Conservation (phyloP, 2,113 vertebrate species). For the Podarcis raffonei region DNA sequence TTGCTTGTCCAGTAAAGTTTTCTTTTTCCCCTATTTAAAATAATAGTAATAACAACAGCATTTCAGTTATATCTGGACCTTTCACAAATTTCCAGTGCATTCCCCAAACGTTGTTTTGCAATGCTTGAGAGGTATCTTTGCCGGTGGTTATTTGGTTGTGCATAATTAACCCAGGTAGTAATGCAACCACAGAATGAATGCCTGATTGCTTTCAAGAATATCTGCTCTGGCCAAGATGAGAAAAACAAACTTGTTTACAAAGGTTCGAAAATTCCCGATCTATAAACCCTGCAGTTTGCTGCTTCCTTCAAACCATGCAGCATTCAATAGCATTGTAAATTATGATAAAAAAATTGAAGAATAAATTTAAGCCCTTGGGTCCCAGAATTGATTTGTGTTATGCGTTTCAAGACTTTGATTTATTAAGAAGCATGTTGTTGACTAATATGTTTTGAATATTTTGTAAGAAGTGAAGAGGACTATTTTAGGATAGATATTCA, state of each 20-base stretch:
- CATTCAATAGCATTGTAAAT: slow-evolving; percentile 27
- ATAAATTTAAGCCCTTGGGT: slow-evolving; percentile 6
- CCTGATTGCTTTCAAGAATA: slow-evolving; percentile 24
- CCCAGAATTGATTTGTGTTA: slow-evolving; percentile 22
- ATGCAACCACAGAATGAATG: background rate
- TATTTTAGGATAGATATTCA: background rate
- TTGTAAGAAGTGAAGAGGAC: background rate
- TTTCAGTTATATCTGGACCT: background rate
- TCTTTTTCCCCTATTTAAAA: background rate
- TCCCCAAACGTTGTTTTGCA: background rate
- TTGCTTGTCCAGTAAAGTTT: slow-evolving; percentile 17
- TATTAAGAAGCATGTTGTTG: slow-evolving; percentile 1
- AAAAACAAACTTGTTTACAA: slow-evolving; percentile 35
- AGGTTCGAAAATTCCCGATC: slow-evolving; percentile 11
- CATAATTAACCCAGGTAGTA: slow-evolving; percentile 13
- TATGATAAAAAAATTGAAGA: slow-evolving; percentile 44
- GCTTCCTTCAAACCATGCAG: slow-evolving; percentile 25
- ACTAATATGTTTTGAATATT: slow-evolving; percentile 6
- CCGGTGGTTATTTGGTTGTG: slow-evolving; percentile 1
- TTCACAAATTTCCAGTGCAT: background rate
- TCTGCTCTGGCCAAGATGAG: background rate
- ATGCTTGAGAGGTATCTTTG: slow-evolving; percentile 1
- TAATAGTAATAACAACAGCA: background rate
- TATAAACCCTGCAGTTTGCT: background rate
- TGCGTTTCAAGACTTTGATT: background rate